Evolutionary conservation across 1,140 invertebrate genomes (phyloP).

Genomic region (Cherax quadricarinatus): DNA sequence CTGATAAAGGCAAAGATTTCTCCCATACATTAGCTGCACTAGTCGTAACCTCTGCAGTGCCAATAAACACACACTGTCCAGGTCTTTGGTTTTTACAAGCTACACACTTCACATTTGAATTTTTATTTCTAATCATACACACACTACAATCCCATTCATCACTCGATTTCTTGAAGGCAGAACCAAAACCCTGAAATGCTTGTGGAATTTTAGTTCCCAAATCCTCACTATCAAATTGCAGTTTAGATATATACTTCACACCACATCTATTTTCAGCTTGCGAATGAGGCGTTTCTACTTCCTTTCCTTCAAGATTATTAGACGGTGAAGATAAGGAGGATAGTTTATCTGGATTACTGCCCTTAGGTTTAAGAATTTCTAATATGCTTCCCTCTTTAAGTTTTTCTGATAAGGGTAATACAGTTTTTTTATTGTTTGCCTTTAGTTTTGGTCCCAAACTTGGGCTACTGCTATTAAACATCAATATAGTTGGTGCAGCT

Average conservation of each 20-base stretch:
- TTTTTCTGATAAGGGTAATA: constrained; percentile 13
- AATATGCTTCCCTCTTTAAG: constrained; percentile 56
- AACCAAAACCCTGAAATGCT: constrained; percentile 77
- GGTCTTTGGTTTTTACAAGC: constrained; percentile 83
- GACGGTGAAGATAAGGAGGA: neutral
- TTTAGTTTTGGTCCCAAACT: constrained; percentile 53
- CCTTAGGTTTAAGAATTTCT: constrained; percentile 58
- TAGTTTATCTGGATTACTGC: neutral
- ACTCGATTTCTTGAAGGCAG: constrained; percentile 79
- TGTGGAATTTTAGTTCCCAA: constrained; percentile 46
- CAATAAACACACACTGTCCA: constrained; percentile 58
- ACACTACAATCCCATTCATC: constrained; percentile 83
- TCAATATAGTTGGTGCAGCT: constrained; percentile 5
- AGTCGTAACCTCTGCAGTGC: constrained; percentile 50
- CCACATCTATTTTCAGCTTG: neutral
- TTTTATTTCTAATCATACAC: constrained; percentile 83
- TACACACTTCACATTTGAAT: constrained; percentile 80
- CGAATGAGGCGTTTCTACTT: neutral
- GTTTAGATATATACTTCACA: constrained; percentile 31
- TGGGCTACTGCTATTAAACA: constrained; percentile 50
- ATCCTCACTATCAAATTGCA: constrained; percentile 39
- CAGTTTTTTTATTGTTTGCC: constrained; percentile 27
- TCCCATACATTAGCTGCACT: neutral
- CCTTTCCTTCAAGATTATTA: constrained; percentile 43
- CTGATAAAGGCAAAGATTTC: constrained; percentile 19